Conservation (phyloP, 2,113 vertebrate genomes). For the Scortum barcoo region DNA sequence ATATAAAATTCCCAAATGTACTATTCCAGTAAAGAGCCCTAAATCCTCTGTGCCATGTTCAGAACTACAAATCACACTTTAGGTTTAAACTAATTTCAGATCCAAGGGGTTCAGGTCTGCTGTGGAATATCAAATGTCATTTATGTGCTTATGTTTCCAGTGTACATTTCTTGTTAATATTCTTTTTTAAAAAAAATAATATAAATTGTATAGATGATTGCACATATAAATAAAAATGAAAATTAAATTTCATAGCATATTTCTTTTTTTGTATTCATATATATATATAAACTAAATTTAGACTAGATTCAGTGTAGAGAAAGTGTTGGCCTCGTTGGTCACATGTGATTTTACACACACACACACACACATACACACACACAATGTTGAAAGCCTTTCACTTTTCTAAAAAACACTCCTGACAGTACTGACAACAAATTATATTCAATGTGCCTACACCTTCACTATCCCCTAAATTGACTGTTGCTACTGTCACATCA, state of each 20-base stretch:
- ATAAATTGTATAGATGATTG: conserved; percentile 67
- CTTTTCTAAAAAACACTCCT: conserved; percentile 23
- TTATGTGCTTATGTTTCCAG: conserved; percentile 23
- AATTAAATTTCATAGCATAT: not conserved
- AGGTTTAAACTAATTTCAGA: conserved; percentile 33
- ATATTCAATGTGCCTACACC: conserved; percentile 11
- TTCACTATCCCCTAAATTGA: conserved; percentile 27
- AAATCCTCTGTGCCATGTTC: conserved; percentile 30
- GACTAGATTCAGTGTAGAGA: conserved; percentile 6
- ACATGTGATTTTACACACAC: conserved; percentile 16
- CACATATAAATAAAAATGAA: conserved; percentile 67
- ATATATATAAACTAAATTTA: conserved; percentile 2
- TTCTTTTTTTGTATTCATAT: not conserved
- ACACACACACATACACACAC: conserved; percentile 6
- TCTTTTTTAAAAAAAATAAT: conserved; percentile 38
- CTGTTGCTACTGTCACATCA: conserved; percentile 29
- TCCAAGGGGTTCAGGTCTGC: conserved; percentile 36
- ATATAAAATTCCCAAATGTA: conserved; percentile 39
- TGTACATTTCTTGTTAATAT: conserved; percentile 76
- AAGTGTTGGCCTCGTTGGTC: not conserved
- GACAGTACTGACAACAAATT: conserved; percentile 41
- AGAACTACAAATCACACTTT: conserved; percentile 44
- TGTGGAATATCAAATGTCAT: conserved; percentile 23
- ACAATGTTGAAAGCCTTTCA: conserved; percentile 15
- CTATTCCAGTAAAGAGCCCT: conserved; percentile 29